A percentile compares a stretch with the other conserved stretches of the same genome.
phyloP scores from a whole-genome alignment of 2,888 invertebrate species.

The Venusia cambrica region DNA sequence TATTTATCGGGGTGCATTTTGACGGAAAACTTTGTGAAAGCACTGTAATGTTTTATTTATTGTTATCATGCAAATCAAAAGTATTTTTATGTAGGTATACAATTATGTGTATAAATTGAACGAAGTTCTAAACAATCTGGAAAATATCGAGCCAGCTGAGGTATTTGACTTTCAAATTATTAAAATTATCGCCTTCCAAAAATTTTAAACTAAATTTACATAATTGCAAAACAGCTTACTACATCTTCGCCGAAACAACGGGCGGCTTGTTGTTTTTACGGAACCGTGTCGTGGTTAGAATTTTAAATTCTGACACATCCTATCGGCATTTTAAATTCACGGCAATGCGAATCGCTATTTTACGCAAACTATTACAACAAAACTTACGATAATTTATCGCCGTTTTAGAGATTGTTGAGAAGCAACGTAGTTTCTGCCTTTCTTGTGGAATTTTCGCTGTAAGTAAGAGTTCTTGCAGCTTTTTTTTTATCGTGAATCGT shows the following conservation, averaged over 20 bases:
- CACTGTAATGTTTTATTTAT: too few species aligned
- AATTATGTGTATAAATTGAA: too few species aligned
- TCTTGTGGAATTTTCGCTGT: too few species aligned
- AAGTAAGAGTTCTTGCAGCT: too few species aligned
- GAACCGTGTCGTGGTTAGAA: conserved; percentile 15
- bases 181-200: conserved; percentile 20
- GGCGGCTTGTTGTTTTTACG: conserved; percentile 9
- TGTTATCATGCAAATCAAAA: too few species aligned
- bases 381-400: too few species aligned
- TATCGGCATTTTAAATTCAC: conserved; percentile 17
- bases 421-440: too few species aligned
- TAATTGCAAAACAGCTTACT: conserved; percentile 21
- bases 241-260: conserved; percentile 13
- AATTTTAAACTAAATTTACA: conserved; percentile 14
- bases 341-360: conserved; percentile 14
- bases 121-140: too few species aligned
- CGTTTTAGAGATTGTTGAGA: conserved; percentile 4
- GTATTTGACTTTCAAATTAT: conserved; percentile 18
- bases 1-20: too few species aligned
- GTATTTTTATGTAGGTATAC: too few species aligned
- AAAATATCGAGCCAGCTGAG: conserved; percentile 3
- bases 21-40: too few species aligned
- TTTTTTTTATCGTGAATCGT: too few species aligned
- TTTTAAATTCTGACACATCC: conserved; percentile 17
- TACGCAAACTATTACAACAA: conserved; percentile 8